These are phyloP conservation scores for Sphaerophoria taeniata DNA, from an alignment of 2,888 invertebrate genomes.

Conservation along the genomic window DNA sequence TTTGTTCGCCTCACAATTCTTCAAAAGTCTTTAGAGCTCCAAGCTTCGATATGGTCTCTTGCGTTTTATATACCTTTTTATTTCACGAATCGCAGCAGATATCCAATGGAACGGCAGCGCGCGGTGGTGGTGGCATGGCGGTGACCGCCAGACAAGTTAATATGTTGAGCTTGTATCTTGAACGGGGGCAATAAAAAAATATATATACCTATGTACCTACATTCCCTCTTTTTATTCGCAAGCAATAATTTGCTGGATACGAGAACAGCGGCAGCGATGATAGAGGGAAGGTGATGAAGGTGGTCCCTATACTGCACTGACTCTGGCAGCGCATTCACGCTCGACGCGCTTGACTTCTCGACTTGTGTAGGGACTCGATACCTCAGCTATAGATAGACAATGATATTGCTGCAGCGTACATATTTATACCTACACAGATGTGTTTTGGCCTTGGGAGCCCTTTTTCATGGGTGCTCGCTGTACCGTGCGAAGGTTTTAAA, in stretches of 20 bases:
- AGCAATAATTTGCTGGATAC: neutral
- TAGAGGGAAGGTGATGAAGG: constrained; percentile 31
- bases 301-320: constrained; percentile 36
- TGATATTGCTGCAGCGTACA: constrained; percentile 9
- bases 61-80: constrained; percentile 44
- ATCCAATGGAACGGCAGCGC: constrained; percentile 18
- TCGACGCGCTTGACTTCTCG: constrained; percentile 66
- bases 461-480: constrained; percentile 60
- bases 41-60: constrained; percentile 44
- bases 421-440: neutral
- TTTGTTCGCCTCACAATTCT: neutral
- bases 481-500: constrained; percentile 43
- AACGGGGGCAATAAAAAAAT: constrained; percentile 6
- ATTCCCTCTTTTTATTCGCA: constrained; percentile 51
- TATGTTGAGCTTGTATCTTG: constrained; percentile 6
- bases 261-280: neutral
- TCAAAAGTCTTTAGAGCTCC: constrained; percentile 29
- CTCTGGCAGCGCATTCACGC: constrained; percentile 41
- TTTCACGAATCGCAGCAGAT: constrained; percentile 45
- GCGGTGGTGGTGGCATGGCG: neutral
- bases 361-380: neutral
- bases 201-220: neutral
- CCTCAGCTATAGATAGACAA: neutral
- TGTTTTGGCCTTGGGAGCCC: constrained; percentile 63
- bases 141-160: constrained; percentile 47